Evolutionary conservation across 1,140 invertebrate species (phyloP).

Genomic region (Penaeus chinensis): DNA sequence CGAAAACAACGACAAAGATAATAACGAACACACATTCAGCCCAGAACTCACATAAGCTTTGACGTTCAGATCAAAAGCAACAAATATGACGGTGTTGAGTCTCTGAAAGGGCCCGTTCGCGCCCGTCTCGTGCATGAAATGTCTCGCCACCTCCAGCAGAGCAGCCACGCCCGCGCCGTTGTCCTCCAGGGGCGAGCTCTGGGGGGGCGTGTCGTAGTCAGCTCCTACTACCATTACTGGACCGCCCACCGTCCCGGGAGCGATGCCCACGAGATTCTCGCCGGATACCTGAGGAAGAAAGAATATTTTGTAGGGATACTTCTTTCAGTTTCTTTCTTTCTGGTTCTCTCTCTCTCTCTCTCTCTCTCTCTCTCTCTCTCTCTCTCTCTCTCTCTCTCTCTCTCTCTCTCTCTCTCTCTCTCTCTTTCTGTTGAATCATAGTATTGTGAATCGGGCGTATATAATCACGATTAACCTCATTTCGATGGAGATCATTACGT

Average conservation of each 20-base stretch:
- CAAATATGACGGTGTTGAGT: slow-evolving; percentile 25
- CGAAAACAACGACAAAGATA: too few relatives aligned
- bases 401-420: too few relatives aligned
- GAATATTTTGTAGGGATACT: too few relatives aligned
- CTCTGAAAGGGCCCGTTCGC: not conserved
- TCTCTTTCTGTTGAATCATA: too few relatives aligned
- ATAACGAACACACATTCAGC: too few relatives aligned
- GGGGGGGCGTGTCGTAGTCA: slow-evolving; percentile 25
- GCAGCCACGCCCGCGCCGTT: slow-evolving; percentile 46
- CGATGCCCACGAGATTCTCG: slow-evolving; percentile 36
- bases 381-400: too few relatives aligned
- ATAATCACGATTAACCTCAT: too few relatives aligned
- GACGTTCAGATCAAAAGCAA: slow-evolving; percentile 42
- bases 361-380: too few relatives aligned
- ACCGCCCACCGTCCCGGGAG: not conserved
- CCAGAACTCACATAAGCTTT: slow-evolving; percentile 26
- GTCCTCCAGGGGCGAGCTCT: slow-evolving; percentile 34
- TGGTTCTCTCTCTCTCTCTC: too few relatives aligned
- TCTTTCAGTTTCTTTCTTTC: too few relatives aligned
- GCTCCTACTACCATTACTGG: slow-evolving; percentile 37
- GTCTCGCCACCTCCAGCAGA: slow-evolving; percentile 45
- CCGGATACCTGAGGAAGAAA: slow-evolving; percentile 24
- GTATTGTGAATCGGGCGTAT: too few relatives aligned
- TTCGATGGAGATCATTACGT: too few relatives aligned
- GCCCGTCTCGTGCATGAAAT: not conserved